phyloP scores from a whole-genome alignment of 2,113 vertebrate genomes.

The Rhizomys pruinosus region DNA sequence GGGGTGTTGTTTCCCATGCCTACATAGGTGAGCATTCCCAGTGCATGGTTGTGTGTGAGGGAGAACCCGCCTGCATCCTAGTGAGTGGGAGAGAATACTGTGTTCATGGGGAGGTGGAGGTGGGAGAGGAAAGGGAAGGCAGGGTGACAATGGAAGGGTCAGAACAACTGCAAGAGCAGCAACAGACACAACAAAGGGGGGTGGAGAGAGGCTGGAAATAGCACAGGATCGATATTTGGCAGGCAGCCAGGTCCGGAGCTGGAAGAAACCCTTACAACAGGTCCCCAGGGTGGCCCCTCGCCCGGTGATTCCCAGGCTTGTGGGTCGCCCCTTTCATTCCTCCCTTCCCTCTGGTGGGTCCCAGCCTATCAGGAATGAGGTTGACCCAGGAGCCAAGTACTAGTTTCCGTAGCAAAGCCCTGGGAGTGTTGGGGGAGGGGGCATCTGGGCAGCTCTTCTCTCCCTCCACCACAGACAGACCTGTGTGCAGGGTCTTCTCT shows the following conservation, averaged over 20 bases:
- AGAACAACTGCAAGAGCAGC: conserved; percentile 62
- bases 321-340: conserved; percentile 18
- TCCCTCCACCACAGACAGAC: neutral
- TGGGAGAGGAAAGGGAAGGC: neutral
- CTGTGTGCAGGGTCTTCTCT: neutral
- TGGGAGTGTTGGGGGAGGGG: conserved; percentile 48
- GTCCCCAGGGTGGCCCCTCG: conserved; percentile 53
- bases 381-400: neutral
- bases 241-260: conserved; percentile 55
- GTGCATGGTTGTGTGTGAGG: neutral
- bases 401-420: conserved; percentile 33
- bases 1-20: neutral
- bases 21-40: neutral
- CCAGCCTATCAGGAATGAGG: conserved; percentile 24
- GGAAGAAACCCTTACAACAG: conserved; percentile 71
- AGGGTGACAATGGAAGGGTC: conserved; percentile 64
- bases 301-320: conserved; percentile 52
- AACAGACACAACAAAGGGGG: conserved; percentile 80
- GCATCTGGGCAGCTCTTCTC: neutral
- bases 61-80: conserved; percentile 16
- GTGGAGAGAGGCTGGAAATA: conserved; percentile 73
- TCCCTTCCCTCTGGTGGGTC: neutral
- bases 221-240: conserved; percentile 76
- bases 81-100: conserved; percentile 49
- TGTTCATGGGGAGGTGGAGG: neutral